Evolutionary conservation across 2,113 vertebrate species (phyloP).

Genomic region (Sus scrofa): T2T-Sscrofa CM000820.6:93619001-93619500

Average conservation of each 20-base stretch:
- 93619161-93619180: neutral
- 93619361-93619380: neutral
- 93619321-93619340: neutral
- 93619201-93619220: neutral
- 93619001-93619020: conserved; percentile 31
- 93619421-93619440: neutral
- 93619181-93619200: conserved; percentile 16
- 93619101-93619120: neutral
- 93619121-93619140: neutral
- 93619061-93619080: conserved; percentile 2
- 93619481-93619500: neutral
- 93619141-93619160: conserved; percentile 1
- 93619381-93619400: neutral
- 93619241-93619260: neutral
- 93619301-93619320: neutral
- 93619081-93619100: neutral
- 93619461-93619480: neutral
- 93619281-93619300: neutral
- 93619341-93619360: neutral
- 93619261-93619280: conserved; percentile 33
- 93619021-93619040: conserved; percentile 55
- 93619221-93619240: conserved; percentile 4
- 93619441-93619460: neutral
- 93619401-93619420: neutral
- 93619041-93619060: conserved; percentile 38